These are phyloP conservation scores for Pangasianodon hypophthalmus DNA, from an alignment of 2,113 vertebrate species.

Conservation along the genomic window DNA sequence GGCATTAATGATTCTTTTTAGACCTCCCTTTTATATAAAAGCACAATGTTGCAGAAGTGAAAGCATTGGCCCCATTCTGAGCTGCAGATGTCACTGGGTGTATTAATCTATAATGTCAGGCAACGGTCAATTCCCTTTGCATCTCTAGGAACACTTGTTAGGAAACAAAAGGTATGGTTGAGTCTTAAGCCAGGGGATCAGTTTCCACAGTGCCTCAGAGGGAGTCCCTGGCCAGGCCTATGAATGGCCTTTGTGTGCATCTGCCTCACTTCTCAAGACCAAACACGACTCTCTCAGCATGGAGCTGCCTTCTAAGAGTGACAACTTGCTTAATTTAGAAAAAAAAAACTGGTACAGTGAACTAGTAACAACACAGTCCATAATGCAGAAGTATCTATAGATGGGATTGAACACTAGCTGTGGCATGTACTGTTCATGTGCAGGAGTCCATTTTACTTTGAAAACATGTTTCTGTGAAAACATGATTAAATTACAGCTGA, in stretches of 20 bases:
- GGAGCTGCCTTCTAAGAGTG: slow-evolving; percentile 45
- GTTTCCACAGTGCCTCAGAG: slow-evolving; percentile 68
- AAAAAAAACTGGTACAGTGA: slow-evolving; percentile 11
- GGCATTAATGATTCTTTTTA: background rate
- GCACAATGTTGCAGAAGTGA: slow-evolving; percentile 18
- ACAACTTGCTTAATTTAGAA: slow-evolving; percentile 60
- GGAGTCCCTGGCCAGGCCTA: slow-evolving; percentile 68
- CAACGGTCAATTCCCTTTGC: slow-evolving; percentile 31
- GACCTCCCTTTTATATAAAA: background rate
- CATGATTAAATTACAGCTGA: background rate
- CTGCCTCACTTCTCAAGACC: slow-evolving; percentile 71
- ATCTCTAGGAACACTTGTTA: slow-evolving; percentile 43
- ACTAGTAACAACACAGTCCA: background rate
- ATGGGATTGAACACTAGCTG: background rate
- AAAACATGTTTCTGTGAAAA: background rate
- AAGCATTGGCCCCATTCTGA: slow-evolving; percentile 25
- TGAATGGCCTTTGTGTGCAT: slow-evolving; percentile 70
- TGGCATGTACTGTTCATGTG: background rate
- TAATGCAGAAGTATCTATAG: background rate
- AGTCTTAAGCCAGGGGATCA: slow-evolving; percentile 69
- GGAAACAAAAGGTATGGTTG: slow-evolving; percentile 67
- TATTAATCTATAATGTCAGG: slow-evolving; percentile 43
- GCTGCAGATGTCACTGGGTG: slow-evolving; percentile 38
- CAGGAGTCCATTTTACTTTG: background rate
- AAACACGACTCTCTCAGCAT: slow-evolving; percentile 64